phyloP scores from a whole-genome alignment of 64 coral and sea anemone genomes.

The Platygyra sinensis region DNA sequence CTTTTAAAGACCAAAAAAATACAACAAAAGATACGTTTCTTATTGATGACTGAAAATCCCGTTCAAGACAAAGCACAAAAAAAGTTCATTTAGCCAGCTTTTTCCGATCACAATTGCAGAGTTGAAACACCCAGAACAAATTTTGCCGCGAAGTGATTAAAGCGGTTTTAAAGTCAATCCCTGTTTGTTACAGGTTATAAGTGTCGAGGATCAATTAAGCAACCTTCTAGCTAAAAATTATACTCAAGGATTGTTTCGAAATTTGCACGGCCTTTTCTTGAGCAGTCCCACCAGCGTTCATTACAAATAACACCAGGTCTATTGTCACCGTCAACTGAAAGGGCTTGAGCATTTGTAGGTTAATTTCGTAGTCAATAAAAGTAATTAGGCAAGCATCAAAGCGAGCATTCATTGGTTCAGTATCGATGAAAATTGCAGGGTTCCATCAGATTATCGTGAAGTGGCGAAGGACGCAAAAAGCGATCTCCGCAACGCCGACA shows the following conservation, averaged over 20 bases:
- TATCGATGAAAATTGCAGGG: not conserved
- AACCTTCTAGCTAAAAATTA: no score
- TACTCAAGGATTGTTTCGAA: not conserved
- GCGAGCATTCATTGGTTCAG: slow-evolving; percentile 7
- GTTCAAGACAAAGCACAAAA: not conserved
- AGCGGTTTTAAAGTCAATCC: not conserved
- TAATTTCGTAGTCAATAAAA: slow-evolving; percentile 29
- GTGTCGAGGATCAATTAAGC: no score
- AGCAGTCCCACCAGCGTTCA: not conserved
- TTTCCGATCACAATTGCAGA: not conserved
- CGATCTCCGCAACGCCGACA: not conserved
- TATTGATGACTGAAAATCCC: not conserved
- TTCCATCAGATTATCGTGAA: slow-evolving; percentile 17
- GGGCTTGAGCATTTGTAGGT: slow-evolving; percentile 13
- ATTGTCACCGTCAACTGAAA: slow-evolving; percentile 12
- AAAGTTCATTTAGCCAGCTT: slow-evolving; percentile 12
- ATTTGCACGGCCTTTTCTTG: not conserved
- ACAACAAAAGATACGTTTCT: slow-evolving; percentile 3
- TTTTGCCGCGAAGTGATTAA: not conserved
- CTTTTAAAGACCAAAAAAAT: not conserved
- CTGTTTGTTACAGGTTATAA: not conserved
- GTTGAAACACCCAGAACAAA: not conserved
- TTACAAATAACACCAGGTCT: slow-evolving; percentile 10
- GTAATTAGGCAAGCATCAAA: slow-evolving; percentile 31
- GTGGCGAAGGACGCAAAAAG: not conserved